Evolutionary conservation across 2,888 invertebrate genomes (phyloP), one percentile per base, ranked within the genome.

Genomic region (Spodoptera littoralis): DNA sequence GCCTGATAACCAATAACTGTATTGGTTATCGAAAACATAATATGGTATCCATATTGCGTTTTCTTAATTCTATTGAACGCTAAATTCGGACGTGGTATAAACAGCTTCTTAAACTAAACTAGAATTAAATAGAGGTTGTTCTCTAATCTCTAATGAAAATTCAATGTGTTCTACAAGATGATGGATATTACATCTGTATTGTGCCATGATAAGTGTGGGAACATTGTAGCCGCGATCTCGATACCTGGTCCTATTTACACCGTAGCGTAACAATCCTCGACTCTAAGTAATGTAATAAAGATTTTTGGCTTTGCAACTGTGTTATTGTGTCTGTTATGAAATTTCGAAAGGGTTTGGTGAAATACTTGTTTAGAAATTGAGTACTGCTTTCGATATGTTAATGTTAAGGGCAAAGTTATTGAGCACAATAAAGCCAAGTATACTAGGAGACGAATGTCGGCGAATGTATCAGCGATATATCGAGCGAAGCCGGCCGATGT

Each of bases 161-260:
- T 67, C 79, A 73, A 80, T 80, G 73, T 73, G 76, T 65, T 74
- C 74, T 69, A 75, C 65, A 79, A 71, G 59, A 42, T 72, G 47
- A 76, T 77, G 64, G 60, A 60, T 72, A 79, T 75, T 73, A 63
- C 59, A 76, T 78, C 60, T 73, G 54, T 65, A 76, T 76, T 76
- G 76, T 71, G 56, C 53, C 36, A 69, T 71, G 79, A 82, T 79
- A 71, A 76, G 80, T 79, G 85, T 85, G 84, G 76, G 84, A 83
- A 82, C 42, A 41, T 36, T 41, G 54, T 47, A 49, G 42, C 52
- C 45, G 50, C 64, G 68, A 67, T 59, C 64, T 59, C 67, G 64
- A 61, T 58, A 52, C 11, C 27, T 3, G 48, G 6, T 44, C 30
- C 12, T 12, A 11, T 46, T 78, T 63, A 69, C 56, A 78, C 59